phyloP scores from a whole-genome alignment of 1,140 invertebrate genomes.

The Ruditapes philippinarum region DNA sequence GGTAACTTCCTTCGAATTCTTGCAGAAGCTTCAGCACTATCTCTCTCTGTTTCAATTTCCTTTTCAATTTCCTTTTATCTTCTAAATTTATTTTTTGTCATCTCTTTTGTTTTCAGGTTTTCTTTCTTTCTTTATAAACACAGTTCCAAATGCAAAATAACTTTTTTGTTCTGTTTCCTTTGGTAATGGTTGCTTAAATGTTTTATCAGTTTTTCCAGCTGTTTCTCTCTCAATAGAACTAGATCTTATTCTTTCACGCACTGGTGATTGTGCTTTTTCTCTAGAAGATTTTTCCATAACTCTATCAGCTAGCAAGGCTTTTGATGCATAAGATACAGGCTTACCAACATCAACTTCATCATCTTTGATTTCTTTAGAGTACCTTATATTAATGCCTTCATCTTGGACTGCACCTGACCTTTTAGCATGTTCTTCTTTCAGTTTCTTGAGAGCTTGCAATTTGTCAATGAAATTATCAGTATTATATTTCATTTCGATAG shows the following conservation, averaged over 20 bases:
- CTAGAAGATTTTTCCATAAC: neutral
- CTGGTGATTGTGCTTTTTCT: neutral
- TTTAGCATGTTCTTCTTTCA: constrained; percentile 39
- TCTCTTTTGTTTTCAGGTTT: neutral
- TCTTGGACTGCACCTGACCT: neutral
- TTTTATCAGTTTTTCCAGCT: neutral
- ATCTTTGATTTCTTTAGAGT: constrained; percentile 13
- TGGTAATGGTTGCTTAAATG: neutral
- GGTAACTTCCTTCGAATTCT: constrained; percentile 54
- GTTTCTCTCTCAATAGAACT: constrained; percentile 26
- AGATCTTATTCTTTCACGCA: constrained; percentile 28
- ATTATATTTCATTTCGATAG: constrained; percentile 33
- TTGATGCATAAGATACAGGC: constrained; percentile 10
- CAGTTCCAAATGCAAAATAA: constrained; percentile 63
- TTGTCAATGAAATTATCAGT: constrained; percentile 61
- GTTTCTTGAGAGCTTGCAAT: constrained; percentile 48
- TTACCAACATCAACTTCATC: neutral
- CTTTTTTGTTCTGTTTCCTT: constrained; percentile 43
- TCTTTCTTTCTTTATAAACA: constrained; percentile 62
- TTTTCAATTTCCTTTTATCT: constrained; percentile 1
- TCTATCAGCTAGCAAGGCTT: constrained; percentile 49
- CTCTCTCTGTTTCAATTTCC: constrained; percentile 30
- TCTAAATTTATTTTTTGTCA: neutral
- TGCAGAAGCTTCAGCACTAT: constrained; percentile 22
- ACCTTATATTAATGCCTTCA: neutral